These are phyloP conservation scores for Arenicola marina DNA, from an alignment of 2,888 invertebrate species.

Conservation along the genomic window DNA sequence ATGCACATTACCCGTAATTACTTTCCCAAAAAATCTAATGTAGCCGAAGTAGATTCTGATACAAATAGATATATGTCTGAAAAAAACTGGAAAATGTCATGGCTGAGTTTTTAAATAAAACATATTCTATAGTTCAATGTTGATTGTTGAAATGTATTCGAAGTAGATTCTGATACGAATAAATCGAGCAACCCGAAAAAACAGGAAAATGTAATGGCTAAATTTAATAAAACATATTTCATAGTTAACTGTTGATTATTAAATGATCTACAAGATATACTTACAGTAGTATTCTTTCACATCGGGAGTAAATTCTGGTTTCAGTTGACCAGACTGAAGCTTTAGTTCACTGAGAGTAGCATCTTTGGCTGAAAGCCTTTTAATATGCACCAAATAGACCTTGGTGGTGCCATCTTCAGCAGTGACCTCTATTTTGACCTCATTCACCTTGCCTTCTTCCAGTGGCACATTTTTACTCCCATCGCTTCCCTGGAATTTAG, in stretches of 20 bases:
- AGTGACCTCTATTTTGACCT: slow-evolving; percentile 58
- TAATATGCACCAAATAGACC: slow-evolving; percentile 50
- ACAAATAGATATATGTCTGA: no score
- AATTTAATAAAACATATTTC: background rate
- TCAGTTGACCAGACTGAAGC: slow-evolving; percentile 41
- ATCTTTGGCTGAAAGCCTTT: slow-evolving; percentile 55
- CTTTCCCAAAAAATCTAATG: no score
- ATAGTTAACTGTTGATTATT: background rate
- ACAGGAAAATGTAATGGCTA: slow-evolving; percentile 48
- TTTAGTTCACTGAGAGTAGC: slow-evolving; percentile 49
- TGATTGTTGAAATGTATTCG: no score
- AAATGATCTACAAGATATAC: background rate
- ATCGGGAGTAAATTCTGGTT: slow-evolving; percentile 45
- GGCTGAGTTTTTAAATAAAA: no score
- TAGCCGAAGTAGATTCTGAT: no score
- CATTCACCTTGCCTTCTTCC: slow-evolving; percentile 52
- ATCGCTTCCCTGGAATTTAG: slow-evolving; percentile 36
- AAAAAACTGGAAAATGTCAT: no score
- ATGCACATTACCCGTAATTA: no score
- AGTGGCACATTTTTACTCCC: slow-evolving; percentile 51
- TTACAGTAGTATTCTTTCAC: slow-evolving; percentile 8
- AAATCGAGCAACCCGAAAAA: no score
- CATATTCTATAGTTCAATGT: no score
- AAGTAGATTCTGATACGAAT: no score
- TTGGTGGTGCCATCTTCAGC: slow-evolving; percentile 59